Evolutionary conservation across 2,113 vertebrate genomes (phyloP), one percentile per base, ranked within the genome.

Genomic region (Melierax canorus): DNA sequence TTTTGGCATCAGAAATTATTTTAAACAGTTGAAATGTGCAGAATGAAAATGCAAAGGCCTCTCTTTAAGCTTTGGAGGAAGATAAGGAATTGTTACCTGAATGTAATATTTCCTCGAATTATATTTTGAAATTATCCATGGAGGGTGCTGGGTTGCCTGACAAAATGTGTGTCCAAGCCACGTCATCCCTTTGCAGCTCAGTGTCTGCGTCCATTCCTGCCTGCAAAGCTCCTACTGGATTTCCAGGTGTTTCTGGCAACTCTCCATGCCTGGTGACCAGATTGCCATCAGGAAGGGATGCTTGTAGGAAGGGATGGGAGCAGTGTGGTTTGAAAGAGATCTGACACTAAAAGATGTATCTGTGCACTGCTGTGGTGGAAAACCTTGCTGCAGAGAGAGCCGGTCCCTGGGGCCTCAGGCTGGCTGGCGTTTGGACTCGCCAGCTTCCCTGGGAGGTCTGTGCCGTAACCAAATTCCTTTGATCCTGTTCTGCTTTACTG

Each of bases 361-460:
- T 81, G 21, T 64, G 46, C 27, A 11, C 8, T 59, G 32, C 41
- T 86, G 76, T 39, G 29, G 32, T 84, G 23, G 34, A 68, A 91
- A 85, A 72, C 27, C n/a, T 78, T 56, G 22, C 63, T 75, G 51
- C n/a, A 81, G 79, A n/a, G 67, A 66, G 36, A 56, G 10, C 15
- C 56, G 38, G 23, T 66, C 14, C 43, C 45, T 3, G 3, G 14
- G 11, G 12, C 34, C 24, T 82, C 3, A 5, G 58, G 23, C 71
- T 77, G 79, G 41, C 29, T 3, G 7, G 39, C 0, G 0, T 6
- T 71, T 1, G 12, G 24, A 51, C 63, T 92, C 10, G 1, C 38
- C 20, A 63, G 51, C 34, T 59, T 63, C 45, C 17, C 24, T 7
- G 14, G 45, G 34, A 77, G 15, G 9, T 64, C 51, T 81, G n/a